phyloP scores from a whole-genome alignment of 2,797 vertebrate genomes.

The Ambastaia sidthimunki region DNA sequence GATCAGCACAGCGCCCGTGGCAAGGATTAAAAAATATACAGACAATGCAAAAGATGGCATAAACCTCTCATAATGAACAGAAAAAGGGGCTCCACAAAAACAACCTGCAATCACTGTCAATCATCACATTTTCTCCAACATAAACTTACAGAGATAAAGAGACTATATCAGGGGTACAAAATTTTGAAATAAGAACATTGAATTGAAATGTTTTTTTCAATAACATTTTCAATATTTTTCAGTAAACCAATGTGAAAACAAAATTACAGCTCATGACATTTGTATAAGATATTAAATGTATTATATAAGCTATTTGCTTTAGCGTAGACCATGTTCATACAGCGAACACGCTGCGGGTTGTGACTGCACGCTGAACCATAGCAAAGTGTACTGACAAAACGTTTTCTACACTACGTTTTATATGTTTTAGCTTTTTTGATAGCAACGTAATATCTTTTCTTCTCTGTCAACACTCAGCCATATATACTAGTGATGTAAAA shows the following conservation, averaged over 20 bases:
- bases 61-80: conserved; percentile 54
- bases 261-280: not conserved
- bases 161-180: not conserved
- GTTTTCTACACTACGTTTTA: not conserved
- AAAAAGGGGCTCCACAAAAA: conserved; percentile 58
- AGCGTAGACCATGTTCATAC: not conserved
- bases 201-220: not conserved
- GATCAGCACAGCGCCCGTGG: conserved; percentile 72
- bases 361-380: not conserved
- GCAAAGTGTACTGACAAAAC: not conserved
- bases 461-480: not conserved
- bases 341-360: not conserved
- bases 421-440: not conserved
- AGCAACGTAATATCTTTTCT: not conserved
- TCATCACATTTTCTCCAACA: conserved; percentile 45
- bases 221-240: too few relatives aligned
- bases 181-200: not conserved
- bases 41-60: conserved; percentile 64
- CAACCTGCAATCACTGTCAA: conserved; percentile 60
- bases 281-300: not conserved
- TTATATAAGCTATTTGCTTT: too few relatives aligned
- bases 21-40: conserved; percentile 61
- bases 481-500: not conserved
- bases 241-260: not conserved
- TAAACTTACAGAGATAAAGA: conserved; percentile 52